Conservation (phyloP, 2,113 vertebrate species). For the Cygnus buccinator region DNA sequence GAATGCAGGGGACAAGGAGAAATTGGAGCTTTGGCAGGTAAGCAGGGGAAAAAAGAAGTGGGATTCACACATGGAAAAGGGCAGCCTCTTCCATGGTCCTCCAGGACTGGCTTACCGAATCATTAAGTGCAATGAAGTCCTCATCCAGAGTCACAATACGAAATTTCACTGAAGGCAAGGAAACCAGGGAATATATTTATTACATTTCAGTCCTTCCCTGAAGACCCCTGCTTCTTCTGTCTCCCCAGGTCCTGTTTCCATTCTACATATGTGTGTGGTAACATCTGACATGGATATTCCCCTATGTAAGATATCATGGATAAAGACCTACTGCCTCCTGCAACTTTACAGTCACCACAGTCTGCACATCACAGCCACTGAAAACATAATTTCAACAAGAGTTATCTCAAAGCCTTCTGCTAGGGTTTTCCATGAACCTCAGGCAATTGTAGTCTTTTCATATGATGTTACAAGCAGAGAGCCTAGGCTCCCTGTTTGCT, state of each 20-base stretch:
- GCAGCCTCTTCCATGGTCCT: not conserved
- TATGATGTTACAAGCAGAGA: not conserved
- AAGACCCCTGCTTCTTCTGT: not conserved
- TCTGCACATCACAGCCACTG: not conserved
- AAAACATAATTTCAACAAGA: not conserved
- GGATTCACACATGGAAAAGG: not conserved
- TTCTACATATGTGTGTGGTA: not conserved
- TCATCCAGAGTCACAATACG: slow-evolving; percentile 63
- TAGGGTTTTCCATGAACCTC: not conserved
- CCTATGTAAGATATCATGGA: not conserved
- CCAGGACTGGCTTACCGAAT: slow-evolving; percentile 22
- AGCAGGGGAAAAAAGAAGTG: not conserved
- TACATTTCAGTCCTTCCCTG: not conserved
- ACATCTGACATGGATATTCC: not conserved
- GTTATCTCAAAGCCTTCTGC: not conserved
- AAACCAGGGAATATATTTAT: not conserved
- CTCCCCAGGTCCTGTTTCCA: not conserved
- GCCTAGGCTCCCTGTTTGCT: not conserved
- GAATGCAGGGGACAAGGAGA: not conserved
- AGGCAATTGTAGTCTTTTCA: not conserved
- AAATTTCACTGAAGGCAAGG: slow-evolving; percentile 55
- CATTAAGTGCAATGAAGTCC: not conserved
- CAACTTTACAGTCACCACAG: not conserved
- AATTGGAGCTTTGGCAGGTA: not conserved
- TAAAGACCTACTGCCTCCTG: not conserved